These are phyloP conservation scores for Polyergus mexicanus DNA, from an alignment of 1,140 invertebrate species.

Conservation along the genomic window DNA sequence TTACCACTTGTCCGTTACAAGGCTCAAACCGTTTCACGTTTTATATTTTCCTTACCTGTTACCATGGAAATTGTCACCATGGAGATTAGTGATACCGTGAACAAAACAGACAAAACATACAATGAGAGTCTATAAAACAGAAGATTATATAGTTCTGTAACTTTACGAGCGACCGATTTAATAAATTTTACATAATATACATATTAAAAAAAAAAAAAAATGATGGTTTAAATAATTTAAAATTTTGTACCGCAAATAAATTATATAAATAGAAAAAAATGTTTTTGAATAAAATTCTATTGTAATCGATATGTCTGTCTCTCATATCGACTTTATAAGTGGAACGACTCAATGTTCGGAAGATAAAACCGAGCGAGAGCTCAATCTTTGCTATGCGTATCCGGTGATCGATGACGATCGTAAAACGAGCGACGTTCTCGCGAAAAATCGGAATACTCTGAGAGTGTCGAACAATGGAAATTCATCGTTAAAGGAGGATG, in stretches of 20 bases:
- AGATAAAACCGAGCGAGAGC: conserved; percentile 63
- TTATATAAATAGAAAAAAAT: too few relatives aligned
- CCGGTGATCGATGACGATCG: conserved; percentile 68
- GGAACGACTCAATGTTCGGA: conserved; percentile 17
- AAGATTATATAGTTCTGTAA: background rate
- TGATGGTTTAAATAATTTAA: background rate
- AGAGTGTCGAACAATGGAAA: conserved; percentile 51
- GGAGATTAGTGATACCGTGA: background rate
- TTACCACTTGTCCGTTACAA: too few relatives aligned
- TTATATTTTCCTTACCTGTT: background rate
- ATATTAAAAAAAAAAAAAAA: background rate
- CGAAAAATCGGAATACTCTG: conserved; percentile 31
- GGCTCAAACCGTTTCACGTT: too few relatives aligned
- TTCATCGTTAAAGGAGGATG: conserved; percentile 75
- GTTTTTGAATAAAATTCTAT: background rate
- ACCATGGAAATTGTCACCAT: conserved; percentile 15
- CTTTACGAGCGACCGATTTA: background rate
- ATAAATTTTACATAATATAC: background rate
- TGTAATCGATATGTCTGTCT: conserved; percentile 50
- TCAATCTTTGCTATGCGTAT: conserved; percentile 72
- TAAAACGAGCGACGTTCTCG: conserved; percentile 72
- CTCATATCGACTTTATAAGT: conserved; percentile 69
- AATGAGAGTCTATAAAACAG: background rate
- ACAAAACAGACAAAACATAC: conserved; percentile 3
- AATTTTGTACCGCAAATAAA: background rate